phyloP scores from a whole-genome alignment of 2,797 vertebrate genomes.

The Denticeps clupeoides region DNA sequence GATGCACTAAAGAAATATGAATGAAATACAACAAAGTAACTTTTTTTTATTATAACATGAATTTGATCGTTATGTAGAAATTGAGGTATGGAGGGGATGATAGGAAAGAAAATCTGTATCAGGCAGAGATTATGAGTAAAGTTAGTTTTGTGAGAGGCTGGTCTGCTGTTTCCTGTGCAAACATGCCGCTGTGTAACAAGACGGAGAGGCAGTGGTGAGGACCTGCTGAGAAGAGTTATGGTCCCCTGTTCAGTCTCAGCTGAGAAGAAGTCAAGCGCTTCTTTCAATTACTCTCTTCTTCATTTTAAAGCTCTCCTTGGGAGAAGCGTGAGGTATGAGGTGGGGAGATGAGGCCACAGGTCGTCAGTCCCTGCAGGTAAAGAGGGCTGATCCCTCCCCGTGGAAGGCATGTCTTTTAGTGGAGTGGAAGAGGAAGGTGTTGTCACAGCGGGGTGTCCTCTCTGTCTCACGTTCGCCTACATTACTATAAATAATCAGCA shows the following conservation, averaged over 20 bases:
- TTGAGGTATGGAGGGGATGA: neutral
- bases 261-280: constrained; percentile 56
- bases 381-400: constrained; percentile 57
- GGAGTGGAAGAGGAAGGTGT: too few relatives aligned
- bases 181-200: constrained; percentile 24
- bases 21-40: too few relatives aligned
- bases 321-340: constrained; percentile 32
- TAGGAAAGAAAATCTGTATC: neutral
- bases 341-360: constrained; percentile 1
- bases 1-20: too few relatives aligned
- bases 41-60: too few relatives aligned
- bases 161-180: constrained; percentile 14
- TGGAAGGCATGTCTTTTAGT: constrained; percentile 48
- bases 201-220: neutral
- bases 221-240: constrained; percentile 33
- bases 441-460: constrained; percentile 47
- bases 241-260: constrained; percentile 49
- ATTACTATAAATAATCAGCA: constrained; percentile 39
- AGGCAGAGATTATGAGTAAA: neutral
- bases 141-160: constrained; percentile 10
- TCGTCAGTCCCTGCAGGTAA: constrained; percentile 55
- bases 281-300: constrained; percentile 62
- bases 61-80: too few relatives aligned
- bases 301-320: constrained; percentile 49
- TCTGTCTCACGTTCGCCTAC: constrained; percentile 27